Base-by-base conservation (phyloP, 1,140 invertebrate species). In the Brachionus asplanchnoidis region DNA sequence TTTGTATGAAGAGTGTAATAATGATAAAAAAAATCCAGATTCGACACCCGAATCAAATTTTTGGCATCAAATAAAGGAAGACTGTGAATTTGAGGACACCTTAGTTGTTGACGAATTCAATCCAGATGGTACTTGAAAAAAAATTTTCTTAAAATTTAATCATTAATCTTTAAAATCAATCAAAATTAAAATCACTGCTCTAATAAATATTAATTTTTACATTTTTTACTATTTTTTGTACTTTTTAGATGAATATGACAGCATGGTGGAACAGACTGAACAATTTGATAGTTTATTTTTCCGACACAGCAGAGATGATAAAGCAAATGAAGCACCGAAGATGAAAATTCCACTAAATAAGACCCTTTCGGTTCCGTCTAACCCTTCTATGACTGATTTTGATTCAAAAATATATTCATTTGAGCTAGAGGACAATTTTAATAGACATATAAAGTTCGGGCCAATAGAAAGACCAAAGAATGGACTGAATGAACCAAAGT, bases 241-340 rank as follows among this genome's bases (percentile, higher is more conserved):
- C 14, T 46, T 26, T 77, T 50, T 12, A 77, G 73, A 77, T 77
- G 73, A 77, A 68, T 82, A 82, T 26, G 79, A 82, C 11, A 82
- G 32, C 28, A 82, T 82, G 79, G 79, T 82, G 17, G 12, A 60
- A 60, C 26, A 82, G 20, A 82, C 79, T 17, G 53, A 82, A 20
- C 11, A 60, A 82, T 82, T 82, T 40, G 60, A 50, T n/a, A 44
- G 9, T 9, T 9, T 44, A 42, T 53, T 80, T 26, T 65, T 82
- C 26, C 23, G n/a, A 11, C 73, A 77, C 11, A 26, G 44, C 12
- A 68, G 12, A 42, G 36, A 73, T 73, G 17, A 73, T 20, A 73
- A 28, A 6, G 7, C 46, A 40, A 42, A 56, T 23, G 14, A 56
- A 8, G 8, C n/a, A 3, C n/a, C 4, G 9, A 82, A 60, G 7